These are phyloP conservation scores for Pachyuromys duprasi DNA, from an alignment of 2,797 vertebrate genomes.

Conservation along the genomic window DNA sequence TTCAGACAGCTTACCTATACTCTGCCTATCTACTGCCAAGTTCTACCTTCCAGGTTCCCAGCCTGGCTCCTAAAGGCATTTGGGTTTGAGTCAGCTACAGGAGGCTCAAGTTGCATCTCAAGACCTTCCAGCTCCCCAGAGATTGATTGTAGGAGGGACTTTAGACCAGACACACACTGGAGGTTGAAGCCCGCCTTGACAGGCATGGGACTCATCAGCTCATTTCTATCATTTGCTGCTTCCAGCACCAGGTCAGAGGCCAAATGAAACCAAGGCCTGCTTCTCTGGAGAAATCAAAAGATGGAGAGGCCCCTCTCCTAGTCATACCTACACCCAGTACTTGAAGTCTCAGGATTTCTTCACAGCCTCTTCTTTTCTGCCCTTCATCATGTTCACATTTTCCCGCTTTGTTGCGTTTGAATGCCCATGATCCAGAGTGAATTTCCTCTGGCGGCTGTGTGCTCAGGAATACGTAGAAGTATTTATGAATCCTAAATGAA, in stretches of 20 bases:
- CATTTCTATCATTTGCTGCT: accelerated
- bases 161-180: not conserved
- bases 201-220: not conserved
- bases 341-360: not conserved
- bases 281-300: not conserved
- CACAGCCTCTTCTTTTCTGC: not conserved
- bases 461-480: slow-evolving; percentile 4
- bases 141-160: not conserved
- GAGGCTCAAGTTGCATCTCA: not conserved
- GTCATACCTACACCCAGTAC: not conserved
- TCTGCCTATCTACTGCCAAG: accelerated
- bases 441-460: slow-evolving; percentile 62
- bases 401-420: slow-evolving; percentile 68
- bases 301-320: not conserved
- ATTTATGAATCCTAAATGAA: slow-evolving; percentile 76
- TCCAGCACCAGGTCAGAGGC: not conserved
- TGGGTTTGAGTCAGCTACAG: not conserved
- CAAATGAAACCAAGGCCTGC: not conserved
- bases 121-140: not conserved
- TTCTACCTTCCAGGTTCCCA: not conserved
- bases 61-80: not conserved
- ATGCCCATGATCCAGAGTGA: slow-evolving; percentile 72
- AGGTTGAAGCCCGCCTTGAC: not conserved
- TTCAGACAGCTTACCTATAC: not conserved
- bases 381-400: slow-evolving; percentile 56